A percentile compares a stretch with the other conserved stretches of the same genome.
Conservation (phyloP, 2,797 vertebrate genomes). For the Antennarius maculatus region DNA sequence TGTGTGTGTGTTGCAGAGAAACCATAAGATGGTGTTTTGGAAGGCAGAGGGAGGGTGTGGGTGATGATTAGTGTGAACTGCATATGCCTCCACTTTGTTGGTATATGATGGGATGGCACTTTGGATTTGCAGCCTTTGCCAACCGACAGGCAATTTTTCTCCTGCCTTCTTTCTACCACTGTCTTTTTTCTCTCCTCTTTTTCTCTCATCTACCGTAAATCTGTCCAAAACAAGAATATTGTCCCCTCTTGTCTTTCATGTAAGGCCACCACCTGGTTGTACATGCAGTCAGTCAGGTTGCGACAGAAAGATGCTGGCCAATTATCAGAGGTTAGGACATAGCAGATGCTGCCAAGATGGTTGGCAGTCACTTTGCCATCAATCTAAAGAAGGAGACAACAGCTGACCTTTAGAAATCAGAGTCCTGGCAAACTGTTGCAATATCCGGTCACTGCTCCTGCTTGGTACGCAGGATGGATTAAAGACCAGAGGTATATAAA, state of each 20-base stretch:
- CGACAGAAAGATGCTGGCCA: conserved; percentile 39
- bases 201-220: conserved; percentile 21
- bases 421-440: conserved; percentile 47
- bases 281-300: conserved; percentile 16
- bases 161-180: conserved; percentile 19
- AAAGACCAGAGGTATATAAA: conserved; percentile 59
- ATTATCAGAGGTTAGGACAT: conserved; percentile 61
- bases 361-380: conserved; percentile 42
- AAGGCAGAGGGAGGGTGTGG: conserved; percentile 48
- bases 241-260: not conserved
- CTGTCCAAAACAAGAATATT: conserved; percentile 2
- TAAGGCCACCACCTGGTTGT: not conserved
- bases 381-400: conserved; percentile 30
- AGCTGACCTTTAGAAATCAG: conserved; percentile 68
- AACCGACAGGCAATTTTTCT: conserved; percentile 69
- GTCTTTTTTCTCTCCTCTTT: conserved; percentile 1
- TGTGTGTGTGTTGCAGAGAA: conserved; percentile 26
- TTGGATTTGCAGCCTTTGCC: conserved; percentile 66
- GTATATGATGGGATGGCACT: conserved; percentile 71
- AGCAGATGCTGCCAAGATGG: conserved; percentile 59
- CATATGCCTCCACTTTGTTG: conserved; percentile 54
- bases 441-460: conserved; percentile 24
- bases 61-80: conserved; percentile 66
- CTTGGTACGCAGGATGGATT: conserved; percentile 37
- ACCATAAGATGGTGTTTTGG: conserved; percentile 58